These are phyloP conservation scores for Leptothorax acervorum DNA, from an alignment of 2,888 invertebrate genomes.

Conservation along the genomic window DNA sequence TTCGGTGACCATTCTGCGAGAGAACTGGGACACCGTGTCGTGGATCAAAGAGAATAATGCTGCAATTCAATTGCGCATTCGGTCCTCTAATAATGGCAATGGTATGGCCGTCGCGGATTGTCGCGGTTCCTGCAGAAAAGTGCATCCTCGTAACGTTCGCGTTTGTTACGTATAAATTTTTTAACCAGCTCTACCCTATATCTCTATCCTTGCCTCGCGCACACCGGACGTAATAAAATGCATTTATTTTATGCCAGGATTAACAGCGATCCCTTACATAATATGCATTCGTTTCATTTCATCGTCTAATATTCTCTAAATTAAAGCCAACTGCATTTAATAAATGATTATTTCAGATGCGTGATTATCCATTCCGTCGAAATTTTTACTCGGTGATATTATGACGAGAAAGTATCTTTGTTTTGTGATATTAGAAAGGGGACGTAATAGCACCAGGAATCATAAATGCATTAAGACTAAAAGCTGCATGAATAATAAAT, in stretches of 20 bases:
- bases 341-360: slow-evolving; percentile 2
- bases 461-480: slow-evolving; percentile 34
- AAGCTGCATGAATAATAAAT: slow-evolving; percentile 35
- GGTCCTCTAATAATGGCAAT: slow-evolving; percentile 86
- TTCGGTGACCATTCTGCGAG: slow-evolving; percentile 91
- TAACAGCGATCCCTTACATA: background rate
- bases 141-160: slow-evolving; percentile 22
- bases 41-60: slow-evolving; percentile 93
- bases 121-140: slow-evolving; percentile 76
- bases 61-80: slow-evolving; percentile 89
- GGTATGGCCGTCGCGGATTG: slow-evolving; percentile 70
- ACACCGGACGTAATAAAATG: slow-evolving; percentile 2
- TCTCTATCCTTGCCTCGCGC: background rate
- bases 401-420: background rate
- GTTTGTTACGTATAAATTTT: slow-evolving; percentile 48
- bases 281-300: background rate
- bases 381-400: background rate
- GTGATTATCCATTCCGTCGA: background rate
- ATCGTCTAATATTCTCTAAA: slow-evolving; percentile 19
- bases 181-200: slow-evolving; percentile 18
- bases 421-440: background rate
- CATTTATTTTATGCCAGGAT: slow-evolving; percentile 14
- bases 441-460: background rate
- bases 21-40: slow-evolving; percentile 92
- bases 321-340: slow-evolving; percentile 10